Evolutionary conservation across 2,113 vertebrate species (phyloP), one percentile per base, ranked within the genome.

Genomic region (Gasterosteus nipponicus): DNA sequence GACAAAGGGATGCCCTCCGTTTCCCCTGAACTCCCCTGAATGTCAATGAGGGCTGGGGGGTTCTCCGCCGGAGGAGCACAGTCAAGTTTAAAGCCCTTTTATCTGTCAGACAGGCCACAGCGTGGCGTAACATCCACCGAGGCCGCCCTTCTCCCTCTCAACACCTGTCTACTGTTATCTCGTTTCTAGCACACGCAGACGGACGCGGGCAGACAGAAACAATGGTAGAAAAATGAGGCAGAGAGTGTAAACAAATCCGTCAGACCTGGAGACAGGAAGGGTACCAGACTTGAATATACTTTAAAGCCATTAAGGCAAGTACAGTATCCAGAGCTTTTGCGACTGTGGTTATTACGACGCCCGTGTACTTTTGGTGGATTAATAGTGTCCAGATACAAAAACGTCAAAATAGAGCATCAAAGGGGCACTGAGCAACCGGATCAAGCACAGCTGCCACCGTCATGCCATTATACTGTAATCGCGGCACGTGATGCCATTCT

Each of bases 1-100:
- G 67, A 91, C 85, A 91, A 89, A 89, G 75, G 81, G 83, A 81
- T 86, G 79, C 72, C 78, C 87, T 86, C 75, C 80, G 80, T 80
- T 87, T 81, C 85, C 81, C 78, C 81, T 64, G 73, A 82, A 62
- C 62, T 81, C 69, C 69, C 16, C 61, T 85, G 83, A 88, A 83
- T 87, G 78, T 75, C 73, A 80, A 72, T 77, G 71, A 86, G 42
- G 75, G 83, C 41, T 11, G 75, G 35, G 35, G 35, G 35, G 74
- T 68, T 83, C 22, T 26, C 22, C 38, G 29, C 76, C 60, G 0
- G 1, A 59, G 71, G 64, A 78, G 69, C 74, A 76, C 65, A 5
- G 58, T 19, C 42, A 56, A 41, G 54, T 83, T 81, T 81, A 31
- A 70, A 83, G 57, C 18, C 56, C 73, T 82, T 90, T 85, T 65